Conservation (phyloP, 1,140 invertebrate genomes). For the Saccostrea glomerata region DNA sequence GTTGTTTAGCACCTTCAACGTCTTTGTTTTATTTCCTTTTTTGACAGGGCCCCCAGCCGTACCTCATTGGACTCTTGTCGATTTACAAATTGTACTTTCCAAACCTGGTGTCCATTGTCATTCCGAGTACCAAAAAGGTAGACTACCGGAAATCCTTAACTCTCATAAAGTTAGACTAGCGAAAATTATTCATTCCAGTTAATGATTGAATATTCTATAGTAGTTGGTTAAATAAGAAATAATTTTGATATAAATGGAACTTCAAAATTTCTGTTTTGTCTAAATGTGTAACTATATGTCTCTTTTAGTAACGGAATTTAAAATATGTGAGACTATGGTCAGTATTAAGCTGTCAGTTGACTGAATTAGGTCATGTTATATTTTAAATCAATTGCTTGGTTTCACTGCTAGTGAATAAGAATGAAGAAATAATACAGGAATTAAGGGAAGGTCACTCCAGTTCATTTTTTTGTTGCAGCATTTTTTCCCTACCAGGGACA, state of each 20-base stretch:
- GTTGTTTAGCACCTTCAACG: too few relatives aligned
- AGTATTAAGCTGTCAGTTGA: too few relatives aligned
- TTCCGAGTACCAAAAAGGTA: slow-evolving; percentile 62
- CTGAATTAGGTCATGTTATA: too few relatives aligned
- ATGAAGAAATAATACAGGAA: too few relatives aligned
- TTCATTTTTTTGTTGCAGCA: slow-evolving; percentile 32
- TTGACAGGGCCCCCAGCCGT: slow-evolving; percentile 70
- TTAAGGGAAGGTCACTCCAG: too few relatives aligned
- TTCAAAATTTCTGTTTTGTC: background rate
- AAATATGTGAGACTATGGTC: too few relatives aligned
- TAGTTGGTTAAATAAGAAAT: background rate
- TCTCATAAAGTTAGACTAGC: too few relatives aligned
- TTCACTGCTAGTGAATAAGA: too few relatives aligned
- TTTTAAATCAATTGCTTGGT: too few relatives aligned
- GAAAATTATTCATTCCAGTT: too few relatives aligned
- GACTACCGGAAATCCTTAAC: background rate
- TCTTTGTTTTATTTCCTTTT: slow-evolving; percentile 15
- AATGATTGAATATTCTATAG: background rate
- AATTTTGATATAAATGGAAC: background rate
- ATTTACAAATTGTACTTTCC: slow-evolving; percentile 73
- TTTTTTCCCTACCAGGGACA: slow-evolving; percentile 51
- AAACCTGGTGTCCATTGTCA: slow-evolving; percentile 67
- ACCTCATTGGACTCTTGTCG: slow-evolving; percentile 68
- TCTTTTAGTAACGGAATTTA: too few relatives aligned
- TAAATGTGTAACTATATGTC: background rate